Conservation (phyloP, 2,888 invertebrate species). For the Sinotaia quadrata region DNA sequence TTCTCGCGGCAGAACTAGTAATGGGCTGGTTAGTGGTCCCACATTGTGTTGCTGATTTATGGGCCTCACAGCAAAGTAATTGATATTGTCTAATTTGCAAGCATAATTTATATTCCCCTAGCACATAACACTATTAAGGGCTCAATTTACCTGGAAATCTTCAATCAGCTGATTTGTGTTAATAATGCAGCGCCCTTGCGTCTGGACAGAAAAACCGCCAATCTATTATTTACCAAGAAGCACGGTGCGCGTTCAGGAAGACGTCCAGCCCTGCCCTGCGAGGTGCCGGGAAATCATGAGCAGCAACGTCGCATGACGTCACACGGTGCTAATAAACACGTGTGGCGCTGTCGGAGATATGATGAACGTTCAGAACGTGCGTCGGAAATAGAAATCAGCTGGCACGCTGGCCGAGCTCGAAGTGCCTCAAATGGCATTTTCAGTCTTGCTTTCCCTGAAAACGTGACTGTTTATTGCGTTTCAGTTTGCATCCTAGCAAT, state of each 20-base stretch:
- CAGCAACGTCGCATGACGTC: constrained; percentile 21
- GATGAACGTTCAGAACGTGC: constrained; percentile 20
- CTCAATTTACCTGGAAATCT: constrained; percentile 54
- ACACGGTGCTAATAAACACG: constrained; percentile 22
- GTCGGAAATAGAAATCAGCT: constrained; percentile 28
- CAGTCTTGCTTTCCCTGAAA: constrained; percentile 18
- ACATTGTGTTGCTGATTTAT: constrained; percentile 55
- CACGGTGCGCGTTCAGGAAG: constrained; percentile 4
- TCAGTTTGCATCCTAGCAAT: too few relatives aligned
- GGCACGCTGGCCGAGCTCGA: too few relatives aligned
- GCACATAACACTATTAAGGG: constrained; percentile 51
- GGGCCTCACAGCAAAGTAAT: constrained; percentile 58
- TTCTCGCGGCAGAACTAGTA: constrained; percentile 55
- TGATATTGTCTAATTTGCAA: constrained; percentile 59
- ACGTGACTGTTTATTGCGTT: too few relatives aligned
- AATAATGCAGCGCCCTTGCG: constrained; percentile 50
- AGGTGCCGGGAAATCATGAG: constrained; percentile 25
- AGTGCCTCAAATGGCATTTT: constrained; percentile 23
- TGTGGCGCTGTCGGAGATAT: constrained; percentile 1
- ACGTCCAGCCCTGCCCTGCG: constrained; percentile 10
- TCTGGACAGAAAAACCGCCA: constrained; percentile 20
- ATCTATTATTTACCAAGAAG: constrained; percentile 32
- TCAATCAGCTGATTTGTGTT: constrained; percentile 53
- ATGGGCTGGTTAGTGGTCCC: constrained; percentile 53
- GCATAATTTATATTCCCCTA: constrained; percentile 59